phyloP scores from a whole-genome alignment of 2,888 invertebrate species.

The Agrilus biguttatus region DNA sequence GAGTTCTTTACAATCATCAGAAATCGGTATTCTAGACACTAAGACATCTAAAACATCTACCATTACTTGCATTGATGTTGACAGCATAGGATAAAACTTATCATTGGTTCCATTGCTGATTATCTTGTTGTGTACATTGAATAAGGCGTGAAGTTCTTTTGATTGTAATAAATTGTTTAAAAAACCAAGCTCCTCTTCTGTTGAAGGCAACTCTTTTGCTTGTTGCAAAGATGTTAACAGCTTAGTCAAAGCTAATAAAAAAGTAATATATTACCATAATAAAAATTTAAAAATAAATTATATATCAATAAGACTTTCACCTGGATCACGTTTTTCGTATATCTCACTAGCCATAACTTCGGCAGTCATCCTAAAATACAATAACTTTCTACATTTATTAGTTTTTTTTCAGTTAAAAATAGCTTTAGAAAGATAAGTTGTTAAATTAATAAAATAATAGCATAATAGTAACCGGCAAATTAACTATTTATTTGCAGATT shows the following conservation, averaged over 20 bases:
- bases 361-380: slow-evolving; percentile 37
- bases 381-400: too few relatives aligned
- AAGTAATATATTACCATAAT: too few relatives aligned
- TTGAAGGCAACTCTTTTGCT: slow-evolving; percentile 50
- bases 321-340: slow-evolving; percentile 43
- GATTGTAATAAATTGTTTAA: slow-evolving; percentile 72
- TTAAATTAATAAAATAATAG: too few relatives aligned
- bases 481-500: too few relatives aligned
- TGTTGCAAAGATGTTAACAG: slow-evolving; percentile 72
- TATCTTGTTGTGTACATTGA: slow-evolving; percentile 83
- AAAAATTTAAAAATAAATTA: too few relatives aligned
- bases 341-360: slow-evolving; percentile 41
- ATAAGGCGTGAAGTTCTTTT: slow-evolving; percentile 76
- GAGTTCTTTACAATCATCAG: slow-evolving; percentile 66
- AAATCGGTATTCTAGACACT: slow-evolving; percentile 46
- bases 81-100: slow-evolving; percentile 68
- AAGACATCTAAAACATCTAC: slow-evolving; percentile 69
- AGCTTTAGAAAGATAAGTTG: too few relatives aligned
- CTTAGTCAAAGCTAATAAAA: slow-evolving; percentile 54
- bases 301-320: slow-evolving; percentile 24
- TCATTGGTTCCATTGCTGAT: slow-evolving; percentile 72
- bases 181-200: slow-evolving; percentile 78
- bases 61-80: slow-evolving; percentile 67
- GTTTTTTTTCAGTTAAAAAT: too few relatives aligned
- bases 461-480: too few relatives aligned